Evolutionary conservation across 2,888 invertebrate species (phyloP), one percentile per base, ranked within the genome.

Genomic region (Heliconius charithonia): DNA sequence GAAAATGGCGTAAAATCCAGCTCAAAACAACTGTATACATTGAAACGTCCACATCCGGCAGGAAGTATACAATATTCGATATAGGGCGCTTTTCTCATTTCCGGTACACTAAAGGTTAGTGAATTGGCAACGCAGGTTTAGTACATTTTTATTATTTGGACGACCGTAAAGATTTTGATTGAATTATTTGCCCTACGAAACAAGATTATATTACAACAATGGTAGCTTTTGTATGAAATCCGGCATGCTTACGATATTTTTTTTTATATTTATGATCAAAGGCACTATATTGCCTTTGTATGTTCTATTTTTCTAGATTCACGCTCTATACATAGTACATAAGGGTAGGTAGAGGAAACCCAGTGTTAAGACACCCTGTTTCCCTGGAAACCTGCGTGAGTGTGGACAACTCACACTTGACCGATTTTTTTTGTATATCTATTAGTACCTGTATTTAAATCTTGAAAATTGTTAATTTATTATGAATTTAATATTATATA

Each of bases 1-100:
- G 62, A 41, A 74, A 74, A 63, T 27, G 25, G 66, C 56, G 27
- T 62, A 25, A 73, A 76, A 80, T 70, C 73, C 76, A 29, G 56
- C 37, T 72, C 74, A 63, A 75, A 81, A 78, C 76, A 76, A 75
- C 29, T 76, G 76, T 76, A 78, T 67, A 70, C 78, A 65, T 32
- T 32, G 76, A 75, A 79, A 72, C 75, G 56, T 62, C 70, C 65
- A 79, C 78, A 63, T 80, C 80, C 80, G 76, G 66, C 22, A 72
- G 72, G 69, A 73, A 59, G 59, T 59, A 67, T 76, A 76, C 29
- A 62, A 62, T 74, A 73, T 73, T 75, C 70, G 75, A 75, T 75
- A 70, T 37, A 75, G 70, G 75, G 63, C 69, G 75, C 70, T 75
- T 72, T 77, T 77, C 56, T 22, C 71, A 77, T 66, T 77, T 77